Evolutionary conservation across 2,888 invertebrate genomes (phyloP).

Genomic region (Drosophila flavopinicola): DNA sequence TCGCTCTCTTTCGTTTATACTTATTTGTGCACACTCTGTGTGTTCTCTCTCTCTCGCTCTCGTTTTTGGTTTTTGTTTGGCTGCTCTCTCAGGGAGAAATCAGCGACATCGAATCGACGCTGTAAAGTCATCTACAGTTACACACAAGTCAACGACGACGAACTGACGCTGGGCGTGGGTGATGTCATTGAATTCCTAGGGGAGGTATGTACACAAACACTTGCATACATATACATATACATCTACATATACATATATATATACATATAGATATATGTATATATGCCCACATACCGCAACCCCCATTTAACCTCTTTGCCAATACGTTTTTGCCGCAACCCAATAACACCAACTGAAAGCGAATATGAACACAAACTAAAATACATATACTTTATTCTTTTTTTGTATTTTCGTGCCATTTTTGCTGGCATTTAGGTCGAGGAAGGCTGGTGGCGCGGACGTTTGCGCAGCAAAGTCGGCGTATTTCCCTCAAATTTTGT

Average conservation of each 20-base stretch:
- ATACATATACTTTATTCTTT: conserved; percentile 13
- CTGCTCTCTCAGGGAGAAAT: conserved; percentile 82
- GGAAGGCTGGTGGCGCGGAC: conserved; percentile 97
- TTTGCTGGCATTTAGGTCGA: conserved; percentile 86
- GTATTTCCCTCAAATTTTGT: conserved; percentile 99
- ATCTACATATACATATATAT: conserved; percentile 6
- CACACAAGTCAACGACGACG: conserved; percentile 96
- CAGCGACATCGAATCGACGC: conserved; percentile 86
- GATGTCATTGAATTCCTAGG: conserved; percentile 95
- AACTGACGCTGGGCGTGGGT: conserved; percentile 93
- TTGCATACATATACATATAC: conserved; percentile 4
- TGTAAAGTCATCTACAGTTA: conserved; percentile 96
- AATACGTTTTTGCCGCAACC: conserved; percentile 57
- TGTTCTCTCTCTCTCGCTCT: conserved; percentile 9
- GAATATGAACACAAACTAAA: conserved; percentile 34
- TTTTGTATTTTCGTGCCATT: conserved; percentile 32
- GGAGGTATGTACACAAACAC: conserved; percentile 86
- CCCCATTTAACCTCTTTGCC: conserved; percentile 78
- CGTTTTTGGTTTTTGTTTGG: conserved; percentile 14
- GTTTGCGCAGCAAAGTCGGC: conserved; percentile 91
- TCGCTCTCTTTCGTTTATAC: conserved; percentile 11
- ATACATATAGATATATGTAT: too few relatives aligned
- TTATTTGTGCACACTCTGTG: conserved; percentile 31
- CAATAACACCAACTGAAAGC: conserved; percentile 38
- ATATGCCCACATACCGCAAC: conserved; percentile 32